Conservation (phyloP, 2,797 vertebrate species). For the Gymnothorax reevesii region DNA sequence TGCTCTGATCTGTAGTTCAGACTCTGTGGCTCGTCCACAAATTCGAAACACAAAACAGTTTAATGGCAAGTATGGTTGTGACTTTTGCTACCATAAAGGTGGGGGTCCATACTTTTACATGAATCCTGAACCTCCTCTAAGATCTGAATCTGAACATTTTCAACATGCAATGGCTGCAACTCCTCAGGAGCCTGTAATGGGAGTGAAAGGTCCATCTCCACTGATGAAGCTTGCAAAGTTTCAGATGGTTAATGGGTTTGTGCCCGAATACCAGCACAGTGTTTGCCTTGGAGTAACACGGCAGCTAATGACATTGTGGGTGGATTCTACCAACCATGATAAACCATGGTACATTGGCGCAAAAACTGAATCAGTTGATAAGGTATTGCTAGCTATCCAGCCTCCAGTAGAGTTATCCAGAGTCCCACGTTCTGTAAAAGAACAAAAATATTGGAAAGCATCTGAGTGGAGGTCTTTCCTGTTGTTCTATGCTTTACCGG, state of each 20-base stretch:
- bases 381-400: constrained; percentile 26
- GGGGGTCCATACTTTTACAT: constrained; percentile 1
- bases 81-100: too few relatives aligned
- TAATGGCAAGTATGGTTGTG: too few relatives aligned
- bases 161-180: constrained; percentile 15
- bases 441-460: constrained; percentile 43
- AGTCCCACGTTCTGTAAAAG: constrained; percentile 27
- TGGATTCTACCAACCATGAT: constrained; percentile 25
- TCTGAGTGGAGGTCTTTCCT: constrained; percentile 41
- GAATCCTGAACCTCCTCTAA: constrained; percentile 6
- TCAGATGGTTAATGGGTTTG: constrained; percentile 30
- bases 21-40: too few relatives aligned
- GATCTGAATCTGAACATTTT: constrained; percentile 9
- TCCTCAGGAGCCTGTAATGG: not conserved
- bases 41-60: too few relatives aligned
- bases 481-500: constrained; percentile 25
- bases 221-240: constrained; percentile 27
- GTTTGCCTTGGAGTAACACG: constrained; percentile 12
- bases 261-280: constrained; percentile 17
- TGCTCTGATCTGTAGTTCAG: too few relatives aligned
- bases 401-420: constrained; percentile 35
- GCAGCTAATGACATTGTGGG: constrained; percentile 23
- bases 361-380: constrained; percentile 25
- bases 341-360: constrained; percentile 26
- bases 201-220: constrained; percentile 6